phyloP scores from a whole-genome alignment of 2,888 invertebrate genomes.

The Odontocerum albicorne region DNA sequence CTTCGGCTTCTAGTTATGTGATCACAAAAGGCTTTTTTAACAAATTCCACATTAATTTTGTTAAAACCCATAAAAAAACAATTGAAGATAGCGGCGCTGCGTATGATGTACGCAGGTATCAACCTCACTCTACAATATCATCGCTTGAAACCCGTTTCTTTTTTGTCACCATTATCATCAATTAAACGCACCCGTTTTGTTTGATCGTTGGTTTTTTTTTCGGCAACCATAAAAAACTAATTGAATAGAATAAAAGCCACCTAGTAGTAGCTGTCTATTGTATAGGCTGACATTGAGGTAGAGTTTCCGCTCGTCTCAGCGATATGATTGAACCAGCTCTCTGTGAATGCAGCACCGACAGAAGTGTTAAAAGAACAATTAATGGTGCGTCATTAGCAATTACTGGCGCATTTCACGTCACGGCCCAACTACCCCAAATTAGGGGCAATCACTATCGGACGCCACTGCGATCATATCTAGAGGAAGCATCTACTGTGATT shows the following conservation, averaged over 20 bases:
- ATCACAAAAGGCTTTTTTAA: too few species aligned
- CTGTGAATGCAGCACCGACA: constrained; percentile 14
- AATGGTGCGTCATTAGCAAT: constrained; percentile 34
- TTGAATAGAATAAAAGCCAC: constrained; percentile 14
- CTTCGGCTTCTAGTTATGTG: too few species aligned
- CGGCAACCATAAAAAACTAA: constrained; percentile 6
- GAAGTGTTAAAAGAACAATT: constrained; percentile 36
- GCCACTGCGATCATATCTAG: constrained; percentile 24
- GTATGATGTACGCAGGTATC: too few species aligned
- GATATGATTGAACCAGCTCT: constrained; percentile 20
- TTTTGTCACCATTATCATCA: neutral
- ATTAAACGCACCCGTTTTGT: constrained; percentile 18
- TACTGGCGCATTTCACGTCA: constrained; percentile 25
- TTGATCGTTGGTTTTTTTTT: constrained; percentile 11
- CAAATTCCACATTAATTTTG: too few species aligned
- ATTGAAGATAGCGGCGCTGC: too few species aligned
- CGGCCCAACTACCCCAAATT: constrained; percentile 29
- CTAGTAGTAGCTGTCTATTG: neutral
- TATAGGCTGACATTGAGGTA: constrained; percentile 20
- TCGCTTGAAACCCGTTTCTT: too few species aligned
- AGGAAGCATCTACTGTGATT: too few species aligned
- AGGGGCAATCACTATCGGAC: constrained; percentile 26
- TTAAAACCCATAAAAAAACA: too few species aligned
- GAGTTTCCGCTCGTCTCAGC: constrained; percentile 27
- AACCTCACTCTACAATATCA: too few species aligned